Base-by-base conservation (phyloP, 2,113 vertebrate species). In the Perccottus glenii region DNA sequence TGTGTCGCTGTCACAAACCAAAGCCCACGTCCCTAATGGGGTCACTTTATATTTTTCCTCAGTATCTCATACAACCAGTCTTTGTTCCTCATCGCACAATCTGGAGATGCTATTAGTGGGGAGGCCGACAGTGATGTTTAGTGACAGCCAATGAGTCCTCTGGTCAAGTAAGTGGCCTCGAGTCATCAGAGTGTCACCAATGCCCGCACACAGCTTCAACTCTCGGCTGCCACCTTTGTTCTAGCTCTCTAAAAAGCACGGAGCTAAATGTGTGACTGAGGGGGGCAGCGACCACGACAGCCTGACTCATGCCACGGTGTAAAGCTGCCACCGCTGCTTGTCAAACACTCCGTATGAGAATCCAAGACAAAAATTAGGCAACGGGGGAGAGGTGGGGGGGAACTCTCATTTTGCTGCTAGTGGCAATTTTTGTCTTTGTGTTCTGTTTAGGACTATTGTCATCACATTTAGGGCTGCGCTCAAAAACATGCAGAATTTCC, bases 81-180 rank as follows among this genome's bases (percentile, higher is more conserved):
- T 90, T 88, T 90, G 84, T 90, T 82, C 84, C 85, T 89, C 65
- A 82, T 83, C 75, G 79, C 81, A 67, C 87, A 88, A 89, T 91
- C 90, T 86, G 87, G 84, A 90, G 86, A 91, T 84, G 83, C 87
- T 90, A 92, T 93, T 93, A 93, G 90, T 84, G 75, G 75, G 27
- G 53, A 69, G 42, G 77, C 59, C 85, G 92, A 92, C 87, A 76
- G 82, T 93, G 90, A 93, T 92, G 87, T 82, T 85, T 84, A 88
- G 86, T 91, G 92, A 93, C 92, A 92, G 86, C 80, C 76, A 79
- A 85, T 51, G 83, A 91, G 86, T 86, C 78, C 77, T 87, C 78
- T 74, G 89, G 90, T 89, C 88, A 89, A 84, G 84, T 87, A 77
- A 83, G 82, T 70, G 72, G 80, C 91, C 90, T 32, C 11, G 52